Conservation (phyloP, 2,797 vertebrate genomes). For the Lagorchestes hirsutus region DNA sequence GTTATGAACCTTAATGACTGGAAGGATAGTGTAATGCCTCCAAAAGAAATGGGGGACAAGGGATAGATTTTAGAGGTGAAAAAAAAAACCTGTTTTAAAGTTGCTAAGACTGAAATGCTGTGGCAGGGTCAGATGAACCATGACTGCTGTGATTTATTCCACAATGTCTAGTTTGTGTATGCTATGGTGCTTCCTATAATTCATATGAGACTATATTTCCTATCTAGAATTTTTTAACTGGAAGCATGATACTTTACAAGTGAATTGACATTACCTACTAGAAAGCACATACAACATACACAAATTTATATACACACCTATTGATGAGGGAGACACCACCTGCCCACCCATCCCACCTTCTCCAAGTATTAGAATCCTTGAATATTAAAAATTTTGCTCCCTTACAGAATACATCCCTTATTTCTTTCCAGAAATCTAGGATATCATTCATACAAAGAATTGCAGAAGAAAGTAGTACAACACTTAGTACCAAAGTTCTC, state of each 20-base stretch:
- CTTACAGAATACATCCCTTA: neutral
- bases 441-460: neutral
- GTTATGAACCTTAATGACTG: neutral
- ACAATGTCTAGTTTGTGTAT: neutral
- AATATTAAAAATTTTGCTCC: neutral
- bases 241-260: neutral
- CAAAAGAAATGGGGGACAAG: neutral
- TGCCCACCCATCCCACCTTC: neutral
- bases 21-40: neutral
- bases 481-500: neutral
- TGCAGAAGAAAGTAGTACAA: neutral
- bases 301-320: neutral
- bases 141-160: neutral
- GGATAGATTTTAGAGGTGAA: neutral
- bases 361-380: neutral
- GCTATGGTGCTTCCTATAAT: neutral
- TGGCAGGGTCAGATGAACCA: neutral
- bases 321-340: neutral
- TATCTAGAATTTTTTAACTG: neutral
- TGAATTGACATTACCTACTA: neutral
- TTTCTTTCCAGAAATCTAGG: neutral
- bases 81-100: neutral
- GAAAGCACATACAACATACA: neutral
- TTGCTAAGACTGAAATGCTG: neutral
- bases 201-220: neutral